These are phyloP conservation scores for Danio aesculapii DNA, from an alignment of 2,797 vertebrate genomes.

Conservation along the genomic window DNA sequence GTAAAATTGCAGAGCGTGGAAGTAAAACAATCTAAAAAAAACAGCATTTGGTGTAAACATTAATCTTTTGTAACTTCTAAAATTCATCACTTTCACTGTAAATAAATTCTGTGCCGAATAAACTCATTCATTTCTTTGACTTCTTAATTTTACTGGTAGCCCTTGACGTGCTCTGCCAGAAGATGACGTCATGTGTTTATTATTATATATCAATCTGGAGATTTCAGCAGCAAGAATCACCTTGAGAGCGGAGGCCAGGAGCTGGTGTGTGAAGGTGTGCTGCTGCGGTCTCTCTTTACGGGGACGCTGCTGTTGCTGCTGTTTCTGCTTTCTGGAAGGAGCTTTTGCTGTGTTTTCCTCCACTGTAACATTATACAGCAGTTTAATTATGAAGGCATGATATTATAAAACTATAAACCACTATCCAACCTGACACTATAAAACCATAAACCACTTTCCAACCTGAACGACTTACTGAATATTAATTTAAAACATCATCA, in stretches of 20 bases:
- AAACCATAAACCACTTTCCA: not conserved
- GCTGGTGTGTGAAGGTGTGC: constrained; percentile 85
- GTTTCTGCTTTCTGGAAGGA: constrained; percentile 81
- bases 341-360: constrained; percentile 73
- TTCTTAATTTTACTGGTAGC: not conserved
- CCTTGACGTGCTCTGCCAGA: not conserved
- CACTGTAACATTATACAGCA: constrained; percentile 58
- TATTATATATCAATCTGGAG: not conserved
- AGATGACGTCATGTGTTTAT: not conserved
- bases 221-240: constrained; percentile 68
- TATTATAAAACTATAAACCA: not conserved
- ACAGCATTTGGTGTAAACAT: not conserved
- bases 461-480: too few relatives aligned
- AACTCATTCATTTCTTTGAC: not conserved
- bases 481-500: not conserved
- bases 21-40: too few relatives aligned
- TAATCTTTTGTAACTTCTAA: not conserved
- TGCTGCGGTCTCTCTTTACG: constrained; percentile 85
- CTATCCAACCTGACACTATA: not conserved
- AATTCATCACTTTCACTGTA: too few relatives aligned
- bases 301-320: constrained; percentile 69
- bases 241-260: constrained; percentile 89
- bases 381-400: not conserved
- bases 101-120: not conserved
- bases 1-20: too few relatives aligned